Percentiles rank a stretch among this genome's conserved stretches.
These are phyloP conservation scores for Tenthredo amoena DNA, from an alignment of 2,888 invertebrate genomes.

Conservation along the genomic window DNA sequence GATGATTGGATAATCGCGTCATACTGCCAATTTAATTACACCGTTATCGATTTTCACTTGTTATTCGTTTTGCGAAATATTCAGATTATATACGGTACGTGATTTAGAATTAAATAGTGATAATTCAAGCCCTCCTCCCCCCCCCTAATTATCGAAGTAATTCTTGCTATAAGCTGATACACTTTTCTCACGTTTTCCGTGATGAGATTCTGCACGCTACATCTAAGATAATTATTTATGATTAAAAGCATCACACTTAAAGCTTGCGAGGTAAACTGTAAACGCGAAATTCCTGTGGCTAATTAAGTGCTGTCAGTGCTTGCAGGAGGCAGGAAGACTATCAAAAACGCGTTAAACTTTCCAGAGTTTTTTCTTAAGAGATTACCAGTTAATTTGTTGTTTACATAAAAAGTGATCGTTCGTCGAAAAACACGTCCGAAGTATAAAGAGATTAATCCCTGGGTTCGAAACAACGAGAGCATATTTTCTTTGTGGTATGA, in stretches of 20 bases:
- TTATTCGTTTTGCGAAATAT: neutral
- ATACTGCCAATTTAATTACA: neutral
- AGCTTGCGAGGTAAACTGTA: constrained; percentile 17
- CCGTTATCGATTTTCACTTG: neutral
- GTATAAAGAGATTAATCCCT: neutral
- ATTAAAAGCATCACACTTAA: constrained; percentile 39
- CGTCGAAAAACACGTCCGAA: neutral
- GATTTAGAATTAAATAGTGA: constrained; percentile 1
- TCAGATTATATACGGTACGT: neutral
- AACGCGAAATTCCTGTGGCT: constrained; percentile 16
- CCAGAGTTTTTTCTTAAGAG: neutral
- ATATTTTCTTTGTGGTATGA: constrained; percentile 1
- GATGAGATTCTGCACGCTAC: constrained; percentile 22
- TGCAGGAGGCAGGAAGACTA: constrained; percentile 16
- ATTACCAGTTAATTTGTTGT: constrained; percentile 16
- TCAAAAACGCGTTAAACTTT: constrained; percentile 43
- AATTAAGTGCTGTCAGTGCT: constrained; percentile 30
- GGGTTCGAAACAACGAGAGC: neutral
- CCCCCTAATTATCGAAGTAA: neutral
- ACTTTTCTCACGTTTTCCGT: constrained; percentile 22
- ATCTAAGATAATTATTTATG: constrained; percentile 16
- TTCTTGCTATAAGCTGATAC: constrained; percentile 16
- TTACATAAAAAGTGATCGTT: constrained; percentile 32
- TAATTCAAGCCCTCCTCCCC: neutral
- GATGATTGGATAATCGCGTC: constrained; percentile 28